phyloP scores from a whole-genome alignment of 2,797 vertebrate species.

The Sorex maritimensis region DNA sequence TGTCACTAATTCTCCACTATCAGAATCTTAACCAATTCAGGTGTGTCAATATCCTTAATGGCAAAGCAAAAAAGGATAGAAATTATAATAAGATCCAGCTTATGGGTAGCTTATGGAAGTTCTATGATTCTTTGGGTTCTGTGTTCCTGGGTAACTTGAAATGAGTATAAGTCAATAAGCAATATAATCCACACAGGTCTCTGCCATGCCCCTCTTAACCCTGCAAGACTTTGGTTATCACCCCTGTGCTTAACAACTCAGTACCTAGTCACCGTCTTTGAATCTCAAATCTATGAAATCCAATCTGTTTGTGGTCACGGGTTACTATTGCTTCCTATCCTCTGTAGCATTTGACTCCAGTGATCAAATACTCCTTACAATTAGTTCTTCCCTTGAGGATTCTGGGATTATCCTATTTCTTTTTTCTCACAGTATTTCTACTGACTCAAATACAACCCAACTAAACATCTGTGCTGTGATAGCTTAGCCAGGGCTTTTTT shows the following conservation, averaged over 20 bases:
- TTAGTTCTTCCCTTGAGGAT: background rate
- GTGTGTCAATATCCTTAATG: background rate
- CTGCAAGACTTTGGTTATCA: background rate
- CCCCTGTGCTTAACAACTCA: background rate
- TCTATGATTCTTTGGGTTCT: slow-evolving; percentile 41
- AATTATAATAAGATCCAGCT: background rate
- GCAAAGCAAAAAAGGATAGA: slow-evolving; percentile 10
- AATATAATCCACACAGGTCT: background rate
- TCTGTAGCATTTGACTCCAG: background rate
- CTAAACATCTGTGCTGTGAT: background rate
- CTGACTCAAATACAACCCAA: background rate
- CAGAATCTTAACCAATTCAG: background rate
- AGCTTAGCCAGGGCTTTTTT: background rate
- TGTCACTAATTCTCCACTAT: background rate
- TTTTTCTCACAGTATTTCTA: background rate
- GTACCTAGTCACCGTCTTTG: background rate
- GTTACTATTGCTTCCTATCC: background rate
- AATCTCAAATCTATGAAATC: background rate
- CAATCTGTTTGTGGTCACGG: background rate
- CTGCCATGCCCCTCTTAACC: background rate
- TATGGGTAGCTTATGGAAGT: background rate
- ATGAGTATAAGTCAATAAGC: background rate
- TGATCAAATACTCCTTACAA: slow-evolving; percentile 33
- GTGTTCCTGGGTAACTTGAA: slow-evolving; percentile 12
- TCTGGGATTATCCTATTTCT: background rate